Conservation (phyloP, 2,113 vertebrate species). For the Cyanoderma ruficeps region DNA sequence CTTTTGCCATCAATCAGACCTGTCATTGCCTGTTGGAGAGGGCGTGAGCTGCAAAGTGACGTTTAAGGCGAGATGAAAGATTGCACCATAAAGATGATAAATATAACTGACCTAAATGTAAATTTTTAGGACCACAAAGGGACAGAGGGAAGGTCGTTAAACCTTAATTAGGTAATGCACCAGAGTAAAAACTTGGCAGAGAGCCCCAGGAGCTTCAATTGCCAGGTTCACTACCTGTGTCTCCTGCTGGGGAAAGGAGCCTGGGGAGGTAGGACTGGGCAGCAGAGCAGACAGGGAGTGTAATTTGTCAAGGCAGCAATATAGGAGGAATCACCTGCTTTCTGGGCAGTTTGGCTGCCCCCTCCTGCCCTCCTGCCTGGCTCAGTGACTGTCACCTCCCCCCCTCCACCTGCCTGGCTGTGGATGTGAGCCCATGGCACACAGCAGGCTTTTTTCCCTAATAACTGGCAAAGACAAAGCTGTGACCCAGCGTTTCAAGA, state of each 20-base stretch:
- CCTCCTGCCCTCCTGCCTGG: not conserved
- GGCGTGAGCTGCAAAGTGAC: slow-evolving; percentile 1
- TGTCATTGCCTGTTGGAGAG: slow-evolving; percentile 13
- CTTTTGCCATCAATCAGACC: slow-evolving; percentile 53
- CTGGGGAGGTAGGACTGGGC: not conserved
- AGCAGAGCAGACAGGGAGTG: not conserved
- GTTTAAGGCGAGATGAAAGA: slow-evolving; percentile 18
- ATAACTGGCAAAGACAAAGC: not conserved
- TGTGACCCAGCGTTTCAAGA: not conserved
- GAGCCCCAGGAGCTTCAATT: not conserved
- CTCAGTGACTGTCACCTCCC: fast-evolving
- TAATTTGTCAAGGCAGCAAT: not conserved
- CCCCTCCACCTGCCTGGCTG: not conserved
- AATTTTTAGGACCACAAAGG: not conserved
- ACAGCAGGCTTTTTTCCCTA: not conserved
- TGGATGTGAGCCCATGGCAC: not conserved
- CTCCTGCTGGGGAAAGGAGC: not conserved
- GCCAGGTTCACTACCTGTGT: not conserved
- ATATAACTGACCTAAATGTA: slow-evolving; percentile 43
- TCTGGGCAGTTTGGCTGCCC: not conserved
- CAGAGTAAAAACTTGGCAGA: not conserved
- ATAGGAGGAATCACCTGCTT: not conserved
- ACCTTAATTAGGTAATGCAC: slow-evolving; percentile 27
- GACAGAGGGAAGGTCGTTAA: slow-evolving; percentile 5
- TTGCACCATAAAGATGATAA: slow-evolving; percentile 32